A percentile compares a stretch with the other conserved stretches of the same genome.
Evolutionary conservation across 2,888 invertebrate species (phyloP).

Genomic region (Vannuccia rotundouncinata): DNA sequence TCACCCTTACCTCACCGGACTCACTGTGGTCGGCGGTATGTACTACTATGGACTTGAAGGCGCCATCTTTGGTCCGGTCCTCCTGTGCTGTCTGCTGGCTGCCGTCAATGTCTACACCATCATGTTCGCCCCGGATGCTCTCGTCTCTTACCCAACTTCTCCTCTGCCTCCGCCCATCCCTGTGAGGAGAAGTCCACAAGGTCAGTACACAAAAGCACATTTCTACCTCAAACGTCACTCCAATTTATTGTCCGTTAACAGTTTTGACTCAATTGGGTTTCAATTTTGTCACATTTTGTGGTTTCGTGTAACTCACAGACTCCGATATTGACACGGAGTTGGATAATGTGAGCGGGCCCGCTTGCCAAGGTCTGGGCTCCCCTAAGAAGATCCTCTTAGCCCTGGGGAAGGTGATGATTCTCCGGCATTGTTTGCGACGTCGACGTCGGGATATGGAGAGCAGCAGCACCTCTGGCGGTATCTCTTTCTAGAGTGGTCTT

Average conservation of each 20-base stretch:
- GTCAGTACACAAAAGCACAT: too few species aligned
- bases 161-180: background rate
- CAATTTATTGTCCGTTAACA: too few species aligned
- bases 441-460: background rate
- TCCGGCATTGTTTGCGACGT: background rate
- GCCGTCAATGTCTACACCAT: constrained; percentile 58
- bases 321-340: too few species aligned
- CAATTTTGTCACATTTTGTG: too few species aligned
- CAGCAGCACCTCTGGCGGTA: background rate
- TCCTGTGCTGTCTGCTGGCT: constrained; percentile 87
- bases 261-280: too few species aligned
- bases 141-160: background rate
- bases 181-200: too few species aligned
- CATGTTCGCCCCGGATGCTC: constrained; percentile 1
- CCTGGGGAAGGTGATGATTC: background rate
- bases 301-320: too few species aligned
- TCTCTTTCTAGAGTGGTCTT: too few species aligned
- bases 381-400: constrained; percentile 4
- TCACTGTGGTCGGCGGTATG: constrained; percentile 94
- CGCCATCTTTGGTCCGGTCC: constrained; percentile 87
- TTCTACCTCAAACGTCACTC: too few species aligned
- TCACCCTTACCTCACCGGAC: constrained; percentile 89
- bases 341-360: too few species aligned
- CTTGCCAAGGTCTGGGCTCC: background rate
- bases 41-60: constrained; percentile 94